Percentiles rank a stretch among this genome's conserved stretches.
Conservation (phyloP, 2,888 invertebrate genomes). For the Drosophila putrida region DNA sequence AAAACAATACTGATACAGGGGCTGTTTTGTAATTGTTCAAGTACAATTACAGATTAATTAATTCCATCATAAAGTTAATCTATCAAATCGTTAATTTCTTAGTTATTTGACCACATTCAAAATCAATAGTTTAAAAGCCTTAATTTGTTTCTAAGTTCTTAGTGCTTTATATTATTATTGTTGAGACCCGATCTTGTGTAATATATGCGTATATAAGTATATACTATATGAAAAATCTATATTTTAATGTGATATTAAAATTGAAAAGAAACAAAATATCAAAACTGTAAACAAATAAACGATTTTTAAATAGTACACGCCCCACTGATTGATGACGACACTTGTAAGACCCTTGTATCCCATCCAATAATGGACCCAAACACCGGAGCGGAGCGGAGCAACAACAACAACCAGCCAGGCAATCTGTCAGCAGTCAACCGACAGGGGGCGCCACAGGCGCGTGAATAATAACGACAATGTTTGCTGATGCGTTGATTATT, state of each 20-base stretch:
- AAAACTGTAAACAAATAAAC: slow-evolving; percentile 69
- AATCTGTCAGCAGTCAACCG: slow-evolving; percentile 68
- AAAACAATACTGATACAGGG: background rate
- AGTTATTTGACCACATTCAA: background rate
- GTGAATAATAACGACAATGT: slow-evolving; percentile 81
- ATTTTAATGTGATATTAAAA: slow-evolving; percentile 75
- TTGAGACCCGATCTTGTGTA: slow-evolving; percentile 64
- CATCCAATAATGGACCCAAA: slow-evolving; percentile 8
- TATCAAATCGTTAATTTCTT: background rate
- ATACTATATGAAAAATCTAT: slow-evolving; percentile 45
- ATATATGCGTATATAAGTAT: slow-evolving; percentile 56
- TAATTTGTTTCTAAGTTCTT: slow-evolving; percentile 46
- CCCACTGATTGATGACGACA: slow-evolving; percentile 66
- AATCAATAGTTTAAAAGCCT: slow-evolving; percentile 29
- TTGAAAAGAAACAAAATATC: slow-evolving; percentile 41
- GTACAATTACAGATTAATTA: background rate
- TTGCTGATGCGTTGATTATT: slow-evolving; percentile 84
- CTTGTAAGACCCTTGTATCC: slow-evolving; percentile 43
- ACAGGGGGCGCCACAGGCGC: slow-evolving; percentile 56
- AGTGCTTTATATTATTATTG: slow-evolving; percentile 59
- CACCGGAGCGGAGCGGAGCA: background rate
- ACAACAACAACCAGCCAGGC: slow-evolving; percentile 25
- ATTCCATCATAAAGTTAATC: background rate
- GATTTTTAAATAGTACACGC: slow-evolving; percentile 62
- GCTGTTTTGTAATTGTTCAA: background rate